Percentiles rank a stretch among this genome's conserved stretches.
These are phyloP conservation scores for Ara ararauna DNA, from an alignment of 2,797 vertebrate species.

Conservation along the genomic window DNA sequence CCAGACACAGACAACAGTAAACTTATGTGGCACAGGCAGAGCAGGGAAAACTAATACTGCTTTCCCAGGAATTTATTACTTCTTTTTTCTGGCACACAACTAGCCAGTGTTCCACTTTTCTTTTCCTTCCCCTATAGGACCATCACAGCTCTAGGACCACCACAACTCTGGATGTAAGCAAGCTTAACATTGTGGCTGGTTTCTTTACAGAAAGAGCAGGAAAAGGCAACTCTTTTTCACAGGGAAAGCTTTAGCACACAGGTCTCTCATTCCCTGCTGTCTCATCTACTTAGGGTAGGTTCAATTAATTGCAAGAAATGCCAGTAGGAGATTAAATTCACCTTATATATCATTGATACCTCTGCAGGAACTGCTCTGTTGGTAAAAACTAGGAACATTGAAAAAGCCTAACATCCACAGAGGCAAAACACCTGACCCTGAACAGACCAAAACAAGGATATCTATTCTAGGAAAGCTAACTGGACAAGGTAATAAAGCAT, in stretches of 20 bases:
- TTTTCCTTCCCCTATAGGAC: background rate
- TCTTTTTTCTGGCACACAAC: background rate
- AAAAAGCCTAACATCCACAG: background rate
- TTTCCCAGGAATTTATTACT: background rate
- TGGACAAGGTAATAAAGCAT: slow-evolving; percentile 7
- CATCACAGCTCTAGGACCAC: background rate
- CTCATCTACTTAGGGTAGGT: background rate
- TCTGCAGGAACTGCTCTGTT: background rate
- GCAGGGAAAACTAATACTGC: background rate
- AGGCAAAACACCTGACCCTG: background rate
- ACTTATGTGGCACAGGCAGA: background rate
- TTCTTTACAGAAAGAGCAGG: background rate
- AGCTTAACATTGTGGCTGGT: background rate
- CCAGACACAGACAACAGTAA: background rate
- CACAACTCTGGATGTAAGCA: background rate
- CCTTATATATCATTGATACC: background rate
- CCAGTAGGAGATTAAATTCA: background rate
- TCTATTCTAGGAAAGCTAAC: background rate
- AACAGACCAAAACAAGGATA: background rate
- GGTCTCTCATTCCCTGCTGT: background rate
- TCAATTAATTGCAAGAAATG: background rate
- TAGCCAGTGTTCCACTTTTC: background rate
- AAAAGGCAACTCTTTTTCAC: background rate
- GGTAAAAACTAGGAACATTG: background rate
- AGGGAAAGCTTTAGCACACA: background rate